Evolutionary conservation across 2,888 invertebrate species (phyloP), one percentile per base, ranked within the genome.

Genomic region (Malthinus flaveolus): DNA sequence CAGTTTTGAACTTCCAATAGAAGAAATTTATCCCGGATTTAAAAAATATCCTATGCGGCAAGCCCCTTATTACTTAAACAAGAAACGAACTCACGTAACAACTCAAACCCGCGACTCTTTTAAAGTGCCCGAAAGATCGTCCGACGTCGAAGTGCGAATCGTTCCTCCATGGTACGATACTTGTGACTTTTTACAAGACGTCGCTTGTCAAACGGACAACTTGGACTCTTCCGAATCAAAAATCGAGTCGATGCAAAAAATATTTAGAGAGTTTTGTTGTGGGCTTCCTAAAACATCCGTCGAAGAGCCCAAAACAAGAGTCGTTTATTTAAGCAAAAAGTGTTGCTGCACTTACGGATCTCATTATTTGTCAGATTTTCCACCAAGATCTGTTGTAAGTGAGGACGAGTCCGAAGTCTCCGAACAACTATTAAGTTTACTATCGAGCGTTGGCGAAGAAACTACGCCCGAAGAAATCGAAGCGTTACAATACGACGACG

Each of bases 131-230:
- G 23, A 23, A 15, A 15, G 8, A 3, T 39, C 3, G 9, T 36
- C 33, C 11, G 32, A 52, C 36, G 34, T 8, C 13, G 23, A 32
- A 45, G 45, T 47, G 39, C 58, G 49, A 56, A 49, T 42, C 7
- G 35, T 39, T 34, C 49, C 48, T 6, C 36, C 33, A 0, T 55
- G 15, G 6, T 51, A 55, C 31, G 10, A 55, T 10, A 23, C 47
- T 46, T 49, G 42, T 15, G 45, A 52, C 32, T 55, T 32, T 42
- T 31, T 62, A 0, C 50, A 12, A 46, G 59, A 49, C 11, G 46
- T 11, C 8, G 37, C 32, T 31, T 52, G 58, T 13, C 62, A 62
- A 56, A 62, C 62, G n/a, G 52, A 59, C 6, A 12, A 13, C 32
- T 10, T n/a, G 3, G 32, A 12, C 42, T 6, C 15, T n/a, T 6